Base-by-base conservation (phyloP, 37 sponge, comb jelly and placozoan species). In the Bolinopsis microptera region DNA sequence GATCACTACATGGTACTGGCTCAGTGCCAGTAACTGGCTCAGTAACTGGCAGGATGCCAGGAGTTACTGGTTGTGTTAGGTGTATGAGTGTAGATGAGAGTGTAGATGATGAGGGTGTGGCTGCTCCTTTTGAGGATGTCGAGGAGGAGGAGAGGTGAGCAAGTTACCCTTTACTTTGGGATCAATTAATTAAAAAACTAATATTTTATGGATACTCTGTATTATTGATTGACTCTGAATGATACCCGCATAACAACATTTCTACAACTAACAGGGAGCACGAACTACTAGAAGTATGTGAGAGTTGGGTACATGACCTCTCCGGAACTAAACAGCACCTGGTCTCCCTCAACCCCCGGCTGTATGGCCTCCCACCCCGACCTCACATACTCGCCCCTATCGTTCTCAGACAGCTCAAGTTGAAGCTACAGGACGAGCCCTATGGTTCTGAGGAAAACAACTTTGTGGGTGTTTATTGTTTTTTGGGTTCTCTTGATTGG, bases 381-480 rank as follows among this genome's bases (percentile, higher is more conserved):
- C 34, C 36, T 0, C 25, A 39, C 26, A 9, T 86, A 27, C 90
- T 86, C 2, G 35, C 27, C 5, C 90, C 90, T 38, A 27, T 86
- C 0, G 2, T 86, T 1, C 48, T 39, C n/a, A 35, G 90, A 39
- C 90, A 86, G 30, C 90, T 86, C 61, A 86, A 86, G 61, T 86
- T 36, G 38, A 86, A 86, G 61, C 41, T 86, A 9, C 90, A 86
- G 30, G 90, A 86, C 36, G 90, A 86, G 61, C 90, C 90, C 3
- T 86, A 86, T 26, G 90, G 90, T 9, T 86, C 90, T 16, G 90
- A 86, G 90, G 90, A 86, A 48, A 86, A 86, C 36, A 86, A 86
- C 90, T 86, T 86, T 86, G 90, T 86, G 30, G 39, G 90, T 86
- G 21, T 25, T 18, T 22, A 67, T 22, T 67, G 18, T 67, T 67